Evolutionary conservation across 2,113 vertebrate species (phyloP), one percentile per base, ranked within the genome.

Genomic region (Bubo bubo): DNA sequence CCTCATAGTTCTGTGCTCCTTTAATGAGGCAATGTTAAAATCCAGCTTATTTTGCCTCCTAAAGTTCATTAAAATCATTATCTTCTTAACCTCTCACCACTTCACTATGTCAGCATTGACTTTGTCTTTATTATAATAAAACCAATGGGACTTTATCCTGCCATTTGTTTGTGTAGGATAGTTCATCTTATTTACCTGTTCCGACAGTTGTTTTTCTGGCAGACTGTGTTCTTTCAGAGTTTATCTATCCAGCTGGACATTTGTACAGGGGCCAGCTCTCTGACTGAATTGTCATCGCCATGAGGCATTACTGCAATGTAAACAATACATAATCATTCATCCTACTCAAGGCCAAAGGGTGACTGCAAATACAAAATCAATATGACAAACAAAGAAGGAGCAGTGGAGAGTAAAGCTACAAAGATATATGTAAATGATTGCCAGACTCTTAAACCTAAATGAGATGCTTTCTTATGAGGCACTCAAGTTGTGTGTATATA

Each of bases 241-340:
- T 93, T 89, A 87, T 91, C 92, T 49, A 49, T 72, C 59, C 93
- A 91, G 88, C n/a, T 92, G 95, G 53, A 93, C 50, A 37, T 89
- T 68, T 91, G 53, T 70, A 41, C 17, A 70, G 24, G 35, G 70
- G 74, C 45, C 93, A 82, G 30, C n/a, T 93, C 75, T 95, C 41
- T 90, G 39, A 56, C 74, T 94, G 68, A 84, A 71, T 32, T 89
- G 66, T 23, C 76, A 64, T 60, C 19, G 10, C 64, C 70, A 45
- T 26, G 34, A 90, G 91, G 60, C 68, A 84, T 35, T 79, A 14
- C 56, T 79, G 35, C 53, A 60, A 13, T 72, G 53, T 68, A 85
- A 94, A 92, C 81, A 79, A 58, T 13, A 58, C 2, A 2, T 27
- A 87, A 68, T 52, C 59, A 95, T 89, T 85, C 72, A 62, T 43